These are phyloP conservation scores for Bradypodion pumilum DNA, from an alignment of 2,797 vertebrate species.

Conservation along the genomic window DNA sequence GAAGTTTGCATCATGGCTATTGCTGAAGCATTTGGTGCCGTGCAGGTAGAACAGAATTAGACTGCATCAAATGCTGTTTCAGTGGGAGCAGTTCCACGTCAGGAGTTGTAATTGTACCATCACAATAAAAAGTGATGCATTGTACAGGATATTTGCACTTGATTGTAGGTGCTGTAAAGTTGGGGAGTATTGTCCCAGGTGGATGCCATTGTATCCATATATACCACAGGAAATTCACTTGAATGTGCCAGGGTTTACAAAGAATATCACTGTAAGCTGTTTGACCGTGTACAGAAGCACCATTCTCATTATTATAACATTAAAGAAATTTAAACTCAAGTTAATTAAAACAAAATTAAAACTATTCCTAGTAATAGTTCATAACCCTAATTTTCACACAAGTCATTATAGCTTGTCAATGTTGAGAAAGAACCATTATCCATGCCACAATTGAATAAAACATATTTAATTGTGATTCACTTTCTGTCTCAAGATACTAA, in stretches of 20 bases:
- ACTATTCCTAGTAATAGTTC: background rate
- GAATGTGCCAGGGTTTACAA: background rate
- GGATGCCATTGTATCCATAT: background rate
- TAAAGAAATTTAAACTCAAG: background rate
- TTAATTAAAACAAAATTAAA: background rate
- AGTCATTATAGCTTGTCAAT: background rate
- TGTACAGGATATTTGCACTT: background rate
- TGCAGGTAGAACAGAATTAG: background rate
- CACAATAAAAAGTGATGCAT: background rate
- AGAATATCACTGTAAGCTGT: background rate
- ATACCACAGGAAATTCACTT: background rate
- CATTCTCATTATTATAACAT: background rate
- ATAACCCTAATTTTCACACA: background rate
- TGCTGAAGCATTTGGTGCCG: background rate
- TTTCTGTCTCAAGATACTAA: constrained; percentile 10
- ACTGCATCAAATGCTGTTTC: background rate
- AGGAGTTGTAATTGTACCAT: background rate
- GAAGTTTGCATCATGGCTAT: background rate
- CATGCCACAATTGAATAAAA: background rate
- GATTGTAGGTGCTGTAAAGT: background rate
- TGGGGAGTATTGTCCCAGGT: background rate
- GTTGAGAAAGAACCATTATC: constrained; percentile 8
- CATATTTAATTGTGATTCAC: background rate
- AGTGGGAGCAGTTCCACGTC: background rate
- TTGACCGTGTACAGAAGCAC: background rate